These are phyloP conservation scores for Orthonychiurus folsomi DNA, from an alignment of 2,888 invertebrate species.

Conservation along the genomic window DNA sequence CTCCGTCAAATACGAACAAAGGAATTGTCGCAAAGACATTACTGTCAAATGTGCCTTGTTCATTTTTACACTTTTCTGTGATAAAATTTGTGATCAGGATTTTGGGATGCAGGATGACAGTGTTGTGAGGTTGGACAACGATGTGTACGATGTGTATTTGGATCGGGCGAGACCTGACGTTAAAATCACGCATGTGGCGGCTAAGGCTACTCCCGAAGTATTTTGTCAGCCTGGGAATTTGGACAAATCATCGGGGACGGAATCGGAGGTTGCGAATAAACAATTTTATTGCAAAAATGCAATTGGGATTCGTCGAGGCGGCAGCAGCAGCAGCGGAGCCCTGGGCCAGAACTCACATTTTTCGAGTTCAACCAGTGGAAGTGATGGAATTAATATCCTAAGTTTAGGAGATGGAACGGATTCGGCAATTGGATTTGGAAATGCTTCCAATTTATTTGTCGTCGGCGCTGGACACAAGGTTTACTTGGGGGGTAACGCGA, in stretches of 20 bases:
- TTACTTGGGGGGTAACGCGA: neutral
- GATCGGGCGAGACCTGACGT: neutral
- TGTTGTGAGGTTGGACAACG: neutral
- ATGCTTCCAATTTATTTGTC: neutral
- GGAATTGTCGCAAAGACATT: neutral
- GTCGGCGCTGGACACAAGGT: neutral
- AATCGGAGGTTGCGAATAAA: neutral
- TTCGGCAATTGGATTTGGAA: neutral
- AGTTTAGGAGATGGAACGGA: neutral
- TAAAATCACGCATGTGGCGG: neutral
- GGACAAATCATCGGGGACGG: neutral
- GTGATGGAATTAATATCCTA: neutral
- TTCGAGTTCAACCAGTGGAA: no score
- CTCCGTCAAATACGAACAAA: neutral
- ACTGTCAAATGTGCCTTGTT: neutral
- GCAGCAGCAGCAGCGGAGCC: neutral
- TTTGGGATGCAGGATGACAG: neutral
- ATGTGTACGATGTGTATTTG: neutral
- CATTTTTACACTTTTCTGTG: neutral
- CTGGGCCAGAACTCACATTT: no score
- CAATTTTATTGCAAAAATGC: neutral
- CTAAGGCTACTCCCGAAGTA: neutral
- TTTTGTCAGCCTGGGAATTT: neutral
- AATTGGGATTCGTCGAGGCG: neutral
- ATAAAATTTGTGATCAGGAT: neutral